Evolutionary conservation across 2,888 invertebrate species (phyloP), one percentile per base, ranked within the genome.

Genomic region (Pristionchus arcanus): DNA sequence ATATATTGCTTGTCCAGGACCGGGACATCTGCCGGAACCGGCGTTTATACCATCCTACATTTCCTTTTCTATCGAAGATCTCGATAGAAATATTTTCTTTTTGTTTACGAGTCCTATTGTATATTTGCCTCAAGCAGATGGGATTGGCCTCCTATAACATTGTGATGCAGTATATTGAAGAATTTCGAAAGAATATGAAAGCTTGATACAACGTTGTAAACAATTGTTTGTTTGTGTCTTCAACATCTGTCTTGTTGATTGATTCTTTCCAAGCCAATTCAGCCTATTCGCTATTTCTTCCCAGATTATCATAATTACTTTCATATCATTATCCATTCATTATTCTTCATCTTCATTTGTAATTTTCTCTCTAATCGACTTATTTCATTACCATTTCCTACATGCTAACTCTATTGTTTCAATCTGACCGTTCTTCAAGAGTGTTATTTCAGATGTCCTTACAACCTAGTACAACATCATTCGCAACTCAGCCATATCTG

Each of bases 401-500:
- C 77, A 0, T 1, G 37, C 25, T 77, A 19, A 21, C 19, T 42
- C 42, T 37, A 42, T 21, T 77, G 5, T 9, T 42, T 5, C 2
- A 42, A 42, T 25, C 2, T 42, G 0, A 71, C 25, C 34, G 15
- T 71, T 71, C 34, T 19, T 9, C 31, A 3, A 16, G 0, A 31
- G 16, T 63, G 63, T 31, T 25, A 9, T 81, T 87, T 63, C 42
- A 87, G 87, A 87, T 87, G 87, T 87, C 87, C 28, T 68, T 87
- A 42, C 87, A 87, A 87, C 87, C 66, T 37, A 68, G 87, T 42
- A 42, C 87, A 53, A 87, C 87, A 63, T 86, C 85, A 68, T 68
- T 68, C 68, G 66, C 68, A 42, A 87, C 87, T 42, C 87, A 87
- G n/a, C 87, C 87, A 87, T 87, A 87, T 87, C 87, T 87, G 21